These are phyloP conservation scores for Anthopleura xanthogrammica DNA, from an alignment of 92 coral and sea anemone species.

Conservation along the genomic window DNA sequence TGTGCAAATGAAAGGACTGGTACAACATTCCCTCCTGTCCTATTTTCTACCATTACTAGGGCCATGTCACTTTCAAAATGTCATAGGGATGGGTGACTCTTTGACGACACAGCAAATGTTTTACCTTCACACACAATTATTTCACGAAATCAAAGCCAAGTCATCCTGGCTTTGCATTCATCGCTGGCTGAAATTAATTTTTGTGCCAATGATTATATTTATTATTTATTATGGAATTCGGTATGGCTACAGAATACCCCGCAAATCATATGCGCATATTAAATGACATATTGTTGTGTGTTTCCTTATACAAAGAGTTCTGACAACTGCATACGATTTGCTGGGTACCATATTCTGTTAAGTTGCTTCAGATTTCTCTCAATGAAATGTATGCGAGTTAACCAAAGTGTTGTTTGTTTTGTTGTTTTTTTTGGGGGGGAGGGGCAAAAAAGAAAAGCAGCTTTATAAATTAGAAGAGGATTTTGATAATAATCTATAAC, in stretches of 20 bases:
- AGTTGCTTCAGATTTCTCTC: neutral
- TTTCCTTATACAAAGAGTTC: too few species aligned
- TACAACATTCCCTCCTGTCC: constrained; percentile 40
- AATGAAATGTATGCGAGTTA: neutral
- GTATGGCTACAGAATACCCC: too few species aligned
- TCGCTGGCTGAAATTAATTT: constrained; percentile 3
- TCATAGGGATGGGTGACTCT: constrained; percentile 78
- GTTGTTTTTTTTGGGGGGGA: too few species aligned
- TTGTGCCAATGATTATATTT: neutral
- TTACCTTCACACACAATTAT: constrained; percentile 56
- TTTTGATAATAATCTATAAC: neutral
- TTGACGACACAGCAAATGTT: constrained; percentile 58
- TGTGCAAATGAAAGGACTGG: constrained; percentile 46
- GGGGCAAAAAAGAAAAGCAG: neutral
- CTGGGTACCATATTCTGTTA: too few species aligned
- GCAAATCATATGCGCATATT: too few species aligned
- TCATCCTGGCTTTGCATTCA: constrained; percentile 15
- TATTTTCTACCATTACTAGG: constrained; percentile 43
- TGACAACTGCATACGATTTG: too few species aligned
- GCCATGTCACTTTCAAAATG: constrained; percentile 59
- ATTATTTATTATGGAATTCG: neutral
- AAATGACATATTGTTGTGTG: too few species aligned
- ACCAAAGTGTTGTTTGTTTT: neutral
- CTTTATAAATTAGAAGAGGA: neutral
- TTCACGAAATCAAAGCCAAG: neutral